Percentiles rank a stretch among this genome's conserved stretches.
phyloP scores from a whole-genome alignment of 2,888 invertebrate genomes.

The Diaphora mendica region DNA sequence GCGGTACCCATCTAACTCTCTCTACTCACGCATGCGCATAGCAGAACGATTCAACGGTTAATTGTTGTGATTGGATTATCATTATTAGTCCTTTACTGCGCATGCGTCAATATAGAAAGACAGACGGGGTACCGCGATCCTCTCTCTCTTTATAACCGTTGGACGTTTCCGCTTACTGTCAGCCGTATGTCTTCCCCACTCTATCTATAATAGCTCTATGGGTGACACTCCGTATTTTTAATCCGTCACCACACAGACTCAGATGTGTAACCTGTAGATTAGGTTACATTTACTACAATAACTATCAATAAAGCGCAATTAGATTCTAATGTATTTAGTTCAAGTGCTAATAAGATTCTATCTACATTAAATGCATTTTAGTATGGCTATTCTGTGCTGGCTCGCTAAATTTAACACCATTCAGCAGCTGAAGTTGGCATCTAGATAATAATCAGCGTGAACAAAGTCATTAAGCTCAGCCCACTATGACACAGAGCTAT shows the following conservation, averaged over 20 bases:
- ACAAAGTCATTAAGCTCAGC: constrained; percentile 61
- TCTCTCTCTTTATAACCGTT: no score
- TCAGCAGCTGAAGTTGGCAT: constrained; percentile 56
- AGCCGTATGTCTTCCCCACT: no score
- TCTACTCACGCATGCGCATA: no score
- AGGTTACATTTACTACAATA: background rate
- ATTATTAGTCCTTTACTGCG: no score
- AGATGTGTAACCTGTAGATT: background rate
- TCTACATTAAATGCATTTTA: background rate
- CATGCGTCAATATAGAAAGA: no score
- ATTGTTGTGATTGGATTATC: no score
- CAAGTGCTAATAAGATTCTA: background rate
- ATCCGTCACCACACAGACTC: background rate
- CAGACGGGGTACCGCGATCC: no score
- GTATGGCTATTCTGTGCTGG: background rate
- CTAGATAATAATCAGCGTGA: constrained; percentile 64
- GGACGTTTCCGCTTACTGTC: no score
- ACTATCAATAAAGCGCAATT: background rate
- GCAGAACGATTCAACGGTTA: no score
- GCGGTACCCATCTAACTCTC: no score
- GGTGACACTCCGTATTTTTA: no score
- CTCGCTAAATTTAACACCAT: constrained; percentile 46
- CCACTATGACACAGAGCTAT: constrained; percentile 50
- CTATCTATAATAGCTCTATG: no score
- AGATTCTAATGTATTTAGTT: background rate